Conservation (phyloP, 2,113 vertebrate species). For the Sturnus vulgaris region DNA sequence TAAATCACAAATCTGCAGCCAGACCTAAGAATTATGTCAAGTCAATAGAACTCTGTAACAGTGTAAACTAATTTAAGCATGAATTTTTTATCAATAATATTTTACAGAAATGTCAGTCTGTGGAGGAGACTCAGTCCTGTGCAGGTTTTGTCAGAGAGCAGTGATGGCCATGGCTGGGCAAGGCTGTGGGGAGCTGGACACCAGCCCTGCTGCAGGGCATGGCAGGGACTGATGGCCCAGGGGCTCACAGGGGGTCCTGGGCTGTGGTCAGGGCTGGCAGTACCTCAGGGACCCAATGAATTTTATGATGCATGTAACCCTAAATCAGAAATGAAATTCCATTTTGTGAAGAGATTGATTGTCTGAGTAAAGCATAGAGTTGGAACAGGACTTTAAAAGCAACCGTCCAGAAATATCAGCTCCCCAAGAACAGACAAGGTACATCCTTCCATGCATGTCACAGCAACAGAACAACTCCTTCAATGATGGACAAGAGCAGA, state of each 20-base stretch:
- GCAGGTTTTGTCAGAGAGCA: neutral
- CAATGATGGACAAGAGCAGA: neutral
- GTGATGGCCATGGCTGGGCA: neutral
- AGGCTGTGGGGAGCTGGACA: neutral
- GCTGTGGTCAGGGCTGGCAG: neutral
- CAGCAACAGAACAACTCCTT: neutral
- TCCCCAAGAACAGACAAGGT: neutral
- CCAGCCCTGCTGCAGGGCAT: neutral
- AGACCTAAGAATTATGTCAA: neutral
- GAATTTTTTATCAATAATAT: neutral
- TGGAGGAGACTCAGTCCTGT: neutral
- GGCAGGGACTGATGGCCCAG: neutral
- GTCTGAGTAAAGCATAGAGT: neutral
- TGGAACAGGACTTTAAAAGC: neutral
- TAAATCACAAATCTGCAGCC: neutral
- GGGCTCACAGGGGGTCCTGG: neutral
- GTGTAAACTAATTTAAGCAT: neutral
- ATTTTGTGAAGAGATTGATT: neutral
- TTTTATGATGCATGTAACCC: neutral
- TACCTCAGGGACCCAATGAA: neutral
- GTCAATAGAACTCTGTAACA: neutral
- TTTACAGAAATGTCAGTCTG: neutral
- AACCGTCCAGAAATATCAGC: neutral
- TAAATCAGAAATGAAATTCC: neutral
- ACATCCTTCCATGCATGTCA: accelerated